These are phyloP conservation scores for Astyanax mexicanus DNA, from an alignment of 2,797 vertebrate species.

Conservation along the genomic window DNA sequence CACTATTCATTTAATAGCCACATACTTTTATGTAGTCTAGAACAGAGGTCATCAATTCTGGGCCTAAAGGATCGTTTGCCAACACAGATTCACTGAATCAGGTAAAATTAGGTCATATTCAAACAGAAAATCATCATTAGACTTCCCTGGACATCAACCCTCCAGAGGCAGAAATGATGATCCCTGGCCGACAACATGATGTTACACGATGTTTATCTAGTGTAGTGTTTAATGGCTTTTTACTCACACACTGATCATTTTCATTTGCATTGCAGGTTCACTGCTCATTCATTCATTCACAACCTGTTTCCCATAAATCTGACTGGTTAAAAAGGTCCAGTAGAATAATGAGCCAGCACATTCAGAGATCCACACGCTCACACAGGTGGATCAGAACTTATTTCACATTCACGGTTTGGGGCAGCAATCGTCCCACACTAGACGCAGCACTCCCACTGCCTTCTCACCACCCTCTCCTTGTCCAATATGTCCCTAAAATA, in stretches of 20 bases:
- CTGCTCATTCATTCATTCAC: conserved; percentile 16
- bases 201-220: neutral
- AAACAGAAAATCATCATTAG: too few species aligned
- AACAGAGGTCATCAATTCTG: too few species aligned
- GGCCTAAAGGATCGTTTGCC: too few species aligned
- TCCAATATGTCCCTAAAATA: conserved; percentile 72
- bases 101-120: too few species aligned
- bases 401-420: conserved; percentile 41
- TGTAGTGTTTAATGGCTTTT: neutral
- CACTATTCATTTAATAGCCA: neutral
- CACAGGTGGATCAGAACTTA: conserved; percentile 33
- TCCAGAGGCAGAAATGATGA: too few species aligned
- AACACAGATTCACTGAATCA: too few species aligned
- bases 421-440: conserved; percentile 36
- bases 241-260: neutral
- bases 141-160: too few species aligned
- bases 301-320: conserved; percentile 9
- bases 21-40: too few species aligned
- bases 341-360: conserved; percentile 15
- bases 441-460: conserved; percentile 52
- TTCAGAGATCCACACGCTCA: conserved; percentile 34
- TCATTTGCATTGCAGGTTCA: too few species aligned
- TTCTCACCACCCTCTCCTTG: conserved; percentile 46
- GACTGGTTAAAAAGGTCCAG: neutral
- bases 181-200: too few species aligned